Evolutionary conservation across 2,113 vertebrate species (phyloP).

Genomic region (Oryzias javanicus): DNA sequence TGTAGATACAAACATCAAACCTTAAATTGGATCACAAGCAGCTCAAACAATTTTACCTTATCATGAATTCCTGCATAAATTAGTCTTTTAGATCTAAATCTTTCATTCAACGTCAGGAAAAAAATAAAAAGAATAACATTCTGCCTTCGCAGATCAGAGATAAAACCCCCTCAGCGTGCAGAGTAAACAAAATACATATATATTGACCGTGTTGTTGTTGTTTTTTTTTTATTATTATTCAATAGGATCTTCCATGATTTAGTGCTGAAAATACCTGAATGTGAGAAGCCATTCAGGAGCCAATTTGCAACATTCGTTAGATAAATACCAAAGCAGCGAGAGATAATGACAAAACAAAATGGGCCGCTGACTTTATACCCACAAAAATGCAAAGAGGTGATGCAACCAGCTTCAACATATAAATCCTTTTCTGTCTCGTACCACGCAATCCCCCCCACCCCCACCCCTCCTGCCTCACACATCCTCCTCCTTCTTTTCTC

Average conservation of each 20-base stretch:
- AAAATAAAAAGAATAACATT: too few relatives aligned
- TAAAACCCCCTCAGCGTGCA: constrained; percentile 37
- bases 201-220: constrained; percentile 35
- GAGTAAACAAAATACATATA: constrained; percentile 1
- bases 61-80: constrained; percentile 22
- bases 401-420: constrained; percentile 72
- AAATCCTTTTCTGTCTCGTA: constrained; percentile 71
- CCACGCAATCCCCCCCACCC: constrained; percentile 60
- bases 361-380: constrained; percentile 71
- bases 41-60: constrained; percentile 11
- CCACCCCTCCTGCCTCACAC: constrained; percentile 5
- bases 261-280: constrained; percentile 64
- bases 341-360: constrained; percentile 77
- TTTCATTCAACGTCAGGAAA: constrained; percentile 36
- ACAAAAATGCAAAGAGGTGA: constrained; percentile 68
- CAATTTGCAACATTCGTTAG: constrained; percentile 70
- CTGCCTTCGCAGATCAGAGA: constrained; percentile 32
- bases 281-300: constrained; percentile 70
- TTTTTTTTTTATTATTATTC: constrained; percentile 56
- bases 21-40: constrained; percentile 14
- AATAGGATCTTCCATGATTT: constrained; percentile 61
- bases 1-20: constrained; percentile 21
- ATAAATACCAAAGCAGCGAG: constrained; percentile 60
- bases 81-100: constrained; percentile 21
- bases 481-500: constrained; percentile 23